phyloP scores from a whole-genome alignment of 2,888 invertebrate species.

The Tryphoninae sp. region DNA sequence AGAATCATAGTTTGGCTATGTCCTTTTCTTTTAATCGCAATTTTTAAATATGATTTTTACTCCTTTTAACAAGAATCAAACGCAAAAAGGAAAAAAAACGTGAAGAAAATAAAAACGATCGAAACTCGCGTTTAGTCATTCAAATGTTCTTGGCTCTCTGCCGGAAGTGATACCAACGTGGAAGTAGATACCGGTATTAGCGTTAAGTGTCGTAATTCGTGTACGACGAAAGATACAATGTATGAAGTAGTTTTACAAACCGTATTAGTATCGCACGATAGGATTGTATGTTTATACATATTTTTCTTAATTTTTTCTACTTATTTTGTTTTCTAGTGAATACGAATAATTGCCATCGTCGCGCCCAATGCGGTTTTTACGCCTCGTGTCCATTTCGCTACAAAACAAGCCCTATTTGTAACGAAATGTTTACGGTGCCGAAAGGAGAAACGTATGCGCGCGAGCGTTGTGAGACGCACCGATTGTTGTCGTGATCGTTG shows the following conservation, averaged over 20 bases:
- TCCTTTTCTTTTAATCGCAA: constrained; percentile 16
- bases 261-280: constrained; percentile 42
- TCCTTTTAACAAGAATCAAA: not conserved
- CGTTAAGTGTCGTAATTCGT: constrained; percentile 32
- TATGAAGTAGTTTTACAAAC: constrained; percentile 26
- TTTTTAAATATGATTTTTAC: not conserved
- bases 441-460: constrained; percentile 2
- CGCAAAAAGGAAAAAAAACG: no score
- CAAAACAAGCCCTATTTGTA: constrained; percentile 51
- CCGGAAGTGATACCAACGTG: constrained; percentile 55
- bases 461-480: constrained; percentile 15
- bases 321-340: not conserved
- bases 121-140: constrained; percentile 34
- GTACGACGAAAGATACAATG: constrained; percentile 13
- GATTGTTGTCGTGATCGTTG: constrained; percentile 52
- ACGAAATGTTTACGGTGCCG: constrained; percentile 28
- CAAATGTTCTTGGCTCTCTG: constrained; percentile 45
- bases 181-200: constrained; percentile 58
- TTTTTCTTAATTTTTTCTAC: constrained; percentile 34
- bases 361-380: not conserved
- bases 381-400: constrained; percentile 24
- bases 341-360: not conserved
- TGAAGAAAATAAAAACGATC: constrained; percentile 1
- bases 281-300: constrained; percentile 41
- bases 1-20: constrained; percentile 3